phyloP scores from a whole-genome alignment of 2,888 invertebrate species.

The Thereva nobilitata region DNA sequence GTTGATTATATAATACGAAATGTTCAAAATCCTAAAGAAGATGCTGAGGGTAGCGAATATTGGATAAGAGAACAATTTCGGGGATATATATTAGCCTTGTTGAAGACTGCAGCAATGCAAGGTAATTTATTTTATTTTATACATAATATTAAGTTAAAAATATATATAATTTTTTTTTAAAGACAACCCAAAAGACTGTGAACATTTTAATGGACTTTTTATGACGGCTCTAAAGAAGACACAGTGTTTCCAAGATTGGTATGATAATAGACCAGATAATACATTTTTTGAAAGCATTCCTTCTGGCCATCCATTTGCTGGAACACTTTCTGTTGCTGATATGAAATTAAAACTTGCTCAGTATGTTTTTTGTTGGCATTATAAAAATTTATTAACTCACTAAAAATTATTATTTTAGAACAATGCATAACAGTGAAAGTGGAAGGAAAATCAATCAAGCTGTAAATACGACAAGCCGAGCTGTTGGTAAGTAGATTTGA shows the following conservation, averaged over 20 bases:
- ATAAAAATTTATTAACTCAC: background rate
- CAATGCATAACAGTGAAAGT: conserved; percentile 92
- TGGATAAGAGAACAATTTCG: conserved; percentile 96
- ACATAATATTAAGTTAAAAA: background rate
- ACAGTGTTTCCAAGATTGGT: conserved; percentile 88
- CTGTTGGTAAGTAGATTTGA: conserved; percentile 67
- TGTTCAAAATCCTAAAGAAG: conserved; percentile 68
- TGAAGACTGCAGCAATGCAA: conserved; percentile 76
- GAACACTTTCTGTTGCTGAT: conserved; percentile 91
- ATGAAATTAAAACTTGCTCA: conserved; percentile 90
- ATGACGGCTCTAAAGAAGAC: conserved; percentile 84
- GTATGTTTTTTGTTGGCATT: conserved; percentile 64
- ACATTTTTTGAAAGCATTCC: conserved; percentile 71
- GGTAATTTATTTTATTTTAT: conserved; percentile 58
- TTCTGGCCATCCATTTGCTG: conserved; percentile 91
- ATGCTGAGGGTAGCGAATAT: conserved; percentile 89
- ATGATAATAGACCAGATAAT: conserved; percentile 64
- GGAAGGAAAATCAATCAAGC: conserved; percentile 93
- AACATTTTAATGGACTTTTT: conserved; percentile 86
- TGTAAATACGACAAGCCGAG: conserved; percentile 87
- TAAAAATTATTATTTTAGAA: conserved; percentile 62
- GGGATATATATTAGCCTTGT: conserved; percentile 78
- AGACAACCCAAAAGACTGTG: conserved; percentile 79
- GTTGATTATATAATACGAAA: conserved; percentile 88
- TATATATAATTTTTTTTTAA: conserved; percentile 36